phyloP scores from a whole-genome alignment of 1,140 invertebrate species.

The Hylyphantes graminicola region DNA sequence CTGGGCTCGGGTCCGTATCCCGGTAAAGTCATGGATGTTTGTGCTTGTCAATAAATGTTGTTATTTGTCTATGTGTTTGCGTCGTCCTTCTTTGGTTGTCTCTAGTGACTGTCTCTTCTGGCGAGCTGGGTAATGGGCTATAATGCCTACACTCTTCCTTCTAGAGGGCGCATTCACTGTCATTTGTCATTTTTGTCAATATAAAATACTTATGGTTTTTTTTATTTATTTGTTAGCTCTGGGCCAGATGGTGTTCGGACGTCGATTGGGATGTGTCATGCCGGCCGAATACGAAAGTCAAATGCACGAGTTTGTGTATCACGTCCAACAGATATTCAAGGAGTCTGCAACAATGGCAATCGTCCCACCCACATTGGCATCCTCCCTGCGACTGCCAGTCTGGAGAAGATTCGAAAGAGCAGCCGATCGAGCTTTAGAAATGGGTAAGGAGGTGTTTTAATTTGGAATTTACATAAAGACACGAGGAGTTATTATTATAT shows the following conservation, averaged over 20 bases:
- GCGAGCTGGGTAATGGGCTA: too few relatives aligned
- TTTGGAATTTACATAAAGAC: too few relatives aligned
- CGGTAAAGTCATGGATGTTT: too few relatives aligned
- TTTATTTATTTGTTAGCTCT: conserved; percentile 72
- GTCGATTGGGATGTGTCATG: conserved; percentile 64
- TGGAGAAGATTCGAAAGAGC: conserved; percentile 80
- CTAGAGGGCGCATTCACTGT: too few relatives aligned
- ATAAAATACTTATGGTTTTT: neutral
- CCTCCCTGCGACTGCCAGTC: conserved; percentile 73
- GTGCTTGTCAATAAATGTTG: too few relatives aligned
- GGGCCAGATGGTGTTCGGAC: conserved; percentile 77
- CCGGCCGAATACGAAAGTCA: conserved; percentile 66
- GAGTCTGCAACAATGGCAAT: conserved; percentile 77
- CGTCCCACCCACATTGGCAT: conserved; percentile 76
- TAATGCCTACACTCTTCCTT: too few relatives aligned
- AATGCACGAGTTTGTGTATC: conserved; percentile 72
- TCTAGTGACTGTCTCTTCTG: too few relatives aligned
- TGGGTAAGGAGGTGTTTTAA: conserved; percentile 64
- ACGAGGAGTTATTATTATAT: too few relatives aligned
- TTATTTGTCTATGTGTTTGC: too few relatives aligned
- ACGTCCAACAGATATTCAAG: conserved; percentile 79
- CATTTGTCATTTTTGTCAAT: too few relatives aligned
- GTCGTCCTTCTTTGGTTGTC: too few relatives aligned
- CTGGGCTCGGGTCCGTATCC: too few relatives aligned
- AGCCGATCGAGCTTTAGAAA: conserved; percentile 74